Conservation (phyloP, 2,797 vertebrate genomes). For the Thamnophis elegans region DNA sequence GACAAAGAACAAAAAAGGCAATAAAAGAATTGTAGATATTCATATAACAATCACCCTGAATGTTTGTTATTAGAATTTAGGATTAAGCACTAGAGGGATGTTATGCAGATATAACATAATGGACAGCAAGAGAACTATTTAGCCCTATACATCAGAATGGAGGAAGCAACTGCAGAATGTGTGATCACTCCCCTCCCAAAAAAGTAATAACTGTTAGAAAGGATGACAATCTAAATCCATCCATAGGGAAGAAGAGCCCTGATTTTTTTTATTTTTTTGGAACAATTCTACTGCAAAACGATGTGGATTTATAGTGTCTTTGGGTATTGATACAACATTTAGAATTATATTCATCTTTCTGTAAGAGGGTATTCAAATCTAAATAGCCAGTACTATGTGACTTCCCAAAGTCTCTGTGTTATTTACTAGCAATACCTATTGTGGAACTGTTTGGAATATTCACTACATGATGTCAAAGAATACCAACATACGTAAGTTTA, state of each 20-base stretch:
- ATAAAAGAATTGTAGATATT: background rate
- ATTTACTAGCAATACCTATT: background rate
- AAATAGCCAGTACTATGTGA: background rate
- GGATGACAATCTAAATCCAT: background rate
- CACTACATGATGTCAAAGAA: constrained; percentile 54
- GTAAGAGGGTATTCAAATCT: background rate
- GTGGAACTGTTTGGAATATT: constrained; percentile 33
- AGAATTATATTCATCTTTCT: background rate
- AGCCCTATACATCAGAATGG: background rate
- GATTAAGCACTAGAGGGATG: background rate
- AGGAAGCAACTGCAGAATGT: background rate
- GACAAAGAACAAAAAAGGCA: background rate
- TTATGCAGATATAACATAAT: background rate
- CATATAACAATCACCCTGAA: background rate
- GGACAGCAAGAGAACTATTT: background rate
- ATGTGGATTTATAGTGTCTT: background rate
- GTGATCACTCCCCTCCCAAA: background rate
- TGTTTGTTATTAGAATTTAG: background rate
- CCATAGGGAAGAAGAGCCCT: background rate
- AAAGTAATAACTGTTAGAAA: background rate
- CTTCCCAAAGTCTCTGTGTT: background rate
- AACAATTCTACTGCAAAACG: background rate
- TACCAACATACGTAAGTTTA: constrained; percentile 66
- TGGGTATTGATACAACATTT: background rate
- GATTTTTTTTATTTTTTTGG: background rate